These are phyloP conservation scores for Pocillopora grandis DNA, from an alignment of 92 coral and sea anemone species.

Conservation along the genomic window DNA sequence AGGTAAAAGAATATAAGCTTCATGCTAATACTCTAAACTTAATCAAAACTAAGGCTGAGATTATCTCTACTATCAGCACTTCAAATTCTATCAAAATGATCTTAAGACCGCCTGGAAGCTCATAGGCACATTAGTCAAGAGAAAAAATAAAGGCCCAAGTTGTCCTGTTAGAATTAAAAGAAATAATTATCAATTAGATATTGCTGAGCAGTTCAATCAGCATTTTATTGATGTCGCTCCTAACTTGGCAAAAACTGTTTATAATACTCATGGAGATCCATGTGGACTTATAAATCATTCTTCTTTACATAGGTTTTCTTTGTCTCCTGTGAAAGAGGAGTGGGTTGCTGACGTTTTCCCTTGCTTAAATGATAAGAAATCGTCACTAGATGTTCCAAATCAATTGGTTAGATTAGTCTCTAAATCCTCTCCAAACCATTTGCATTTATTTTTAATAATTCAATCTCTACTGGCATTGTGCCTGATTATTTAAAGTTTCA, in stretches of 20 bases:
- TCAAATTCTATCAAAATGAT: slow-evolving; percentile 12
- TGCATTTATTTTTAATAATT: not conserved
- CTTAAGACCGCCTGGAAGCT: slow-evolving; percentile 47
- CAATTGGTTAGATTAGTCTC: slow-evolving; percentile 19
- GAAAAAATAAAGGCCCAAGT: slow-evolving; percentile 29
- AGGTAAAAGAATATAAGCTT: slow-evolving; percentile 37
- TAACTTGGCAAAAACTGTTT: slow-evolving; percentile 28
- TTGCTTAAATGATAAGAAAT: slow-evolving; percentile 28
- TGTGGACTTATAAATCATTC: slow-evolving; percentile 26
- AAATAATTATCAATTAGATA: slow-evolving; percentile 29
- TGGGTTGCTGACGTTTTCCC: slow-evolving; percentile 11
- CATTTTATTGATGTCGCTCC: slow-evolving; percentile 42
- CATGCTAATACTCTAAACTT: slow-evolving; percentile 47
- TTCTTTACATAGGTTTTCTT: slow-evolving; percentile 28
- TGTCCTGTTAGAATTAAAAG: slow-evolving; percentile 30
- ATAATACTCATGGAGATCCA: slow-evolving; percentile 24
- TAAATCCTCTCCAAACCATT: slow-evolving; percentile 1
- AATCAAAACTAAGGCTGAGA: slow-evolving; percentile 37
- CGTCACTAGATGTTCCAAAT: slow-evolving; percentile 32
- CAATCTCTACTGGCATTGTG: not conserved
- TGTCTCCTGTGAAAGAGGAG: slow-evolving; percentile 37
- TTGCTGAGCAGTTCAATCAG: slow-evolving; percentile 48
- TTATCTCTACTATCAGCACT: slow-evolving; percentile 27
- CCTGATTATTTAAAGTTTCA: not conserved
- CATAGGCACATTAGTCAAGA: slow-evolving; percentile 38